Percentiles rank a stretch among this genome's conserved stretches.
phyloP scores from a whole-genome alignment of 1,140 invertebrate species.

The Diabrotica undecimpunctata region DNA sequence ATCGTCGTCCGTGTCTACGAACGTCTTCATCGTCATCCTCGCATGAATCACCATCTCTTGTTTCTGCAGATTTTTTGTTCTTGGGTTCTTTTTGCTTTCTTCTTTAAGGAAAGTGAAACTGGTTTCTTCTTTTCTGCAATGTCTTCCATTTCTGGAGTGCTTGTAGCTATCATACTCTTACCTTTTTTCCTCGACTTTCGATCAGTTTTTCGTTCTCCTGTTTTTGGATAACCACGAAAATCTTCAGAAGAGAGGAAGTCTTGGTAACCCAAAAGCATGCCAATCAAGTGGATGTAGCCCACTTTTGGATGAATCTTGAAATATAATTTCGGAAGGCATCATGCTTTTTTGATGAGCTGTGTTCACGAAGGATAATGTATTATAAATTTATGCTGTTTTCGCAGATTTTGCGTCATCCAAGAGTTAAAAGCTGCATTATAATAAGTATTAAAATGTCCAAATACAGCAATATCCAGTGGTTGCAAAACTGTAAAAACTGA shows the following conservation, averaged over 20 bases:
- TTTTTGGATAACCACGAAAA: too few relatives aligned
- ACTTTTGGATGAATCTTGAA: conserved; percentile 7
- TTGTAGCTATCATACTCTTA: conserved; percentile 10
- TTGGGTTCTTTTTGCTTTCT: neutral
- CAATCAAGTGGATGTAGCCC: conserved; percentile 1
- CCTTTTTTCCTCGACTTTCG: conserved; percentile 4
- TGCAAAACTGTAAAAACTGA: too few relatives aligned
- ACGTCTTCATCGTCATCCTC: conserved; percentile 8
- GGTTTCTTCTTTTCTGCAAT: neutral
- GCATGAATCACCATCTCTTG: conserved; percentile 3
- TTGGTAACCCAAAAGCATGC: neutral
- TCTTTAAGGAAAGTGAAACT: neutral
- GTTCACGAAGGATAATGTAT: too few relatives aligned
- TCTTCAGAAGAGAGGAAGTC: neutral
- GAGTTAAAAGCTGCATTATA: too few relatives aligned
- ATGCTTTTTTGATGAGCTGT: conserved; percentile 6
- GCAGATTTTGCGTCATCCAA: too few relatives aligned
- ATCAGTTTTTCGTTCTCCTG: conserved; percentile 3
- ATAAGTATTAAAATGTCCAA: too few relatives aligned
- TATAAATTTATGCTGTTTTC: too few relatives aligned
- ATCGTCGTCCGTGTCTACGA: neutral
- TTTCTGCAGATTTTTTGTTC: neutral
- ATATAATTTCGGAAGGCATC: conserved; percentile 5
- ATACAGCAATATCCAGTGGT: too few relatives aligned
- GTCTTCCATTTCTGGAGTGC: neutral